Conservation (phyloP, 2,797 vertebrate genomes). For the Malacoraja senta region DNA sequence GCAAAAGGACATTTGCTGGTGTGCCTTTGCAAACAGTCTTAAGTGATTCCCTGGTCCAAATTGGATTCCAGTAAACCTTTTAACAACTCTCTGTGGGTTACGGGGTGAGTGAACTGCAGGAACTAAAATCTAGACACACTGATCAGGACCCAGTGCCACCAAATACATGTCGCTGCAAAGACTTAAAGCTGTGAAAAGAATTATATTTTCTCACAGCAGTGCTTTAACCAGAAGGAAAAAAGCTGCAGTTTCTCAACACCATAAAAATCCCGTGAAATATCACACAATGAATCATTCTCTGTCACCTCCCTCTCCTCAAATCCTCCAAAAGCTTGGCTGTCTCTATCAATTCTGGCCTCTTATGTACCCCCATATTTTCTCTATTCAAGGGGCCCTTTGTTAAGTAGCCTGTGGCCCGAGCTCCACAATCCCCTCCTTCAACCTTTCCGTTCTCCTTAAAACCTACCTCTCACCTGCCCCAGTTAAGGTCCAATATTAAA, state of each 20-base stretch:
- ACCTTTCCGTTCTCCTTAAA: not conserved
- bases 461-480: not conserved
- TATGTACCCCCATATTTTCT: not conserved
- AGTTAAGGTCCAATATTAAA: not conserved
- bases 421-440: not conserved
- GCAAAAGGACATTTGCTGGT: not conserved
- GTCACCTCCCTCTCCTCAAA: not conserved
- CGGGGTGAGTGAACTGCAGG: not conserved
- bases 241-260: not conserved
- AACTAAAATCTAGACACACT: not conserved
- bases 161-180: not conserved
- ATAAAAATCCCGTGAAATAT: not conserved
- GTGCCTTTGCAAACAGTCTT: not conserved
- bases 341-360: not conserved
- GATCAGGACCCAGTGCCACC: not conserved
- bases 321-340: not conserved
- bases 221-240: not conserved
- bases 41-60: not conserved
- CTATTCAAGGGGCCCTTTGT: not conserved
- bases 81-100: not conserved
- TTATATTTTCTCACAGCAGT: not conserved
- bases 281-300: not conserved
- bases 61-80: not conserved
- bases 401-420: not conserved
- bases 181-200: not conserved